A percentile compares a stretch with the other conserved stretches of the same genome.
Conservation (phyloP, 64 coral and sea anemone species). For the Platygyra sinensis region DNA sequence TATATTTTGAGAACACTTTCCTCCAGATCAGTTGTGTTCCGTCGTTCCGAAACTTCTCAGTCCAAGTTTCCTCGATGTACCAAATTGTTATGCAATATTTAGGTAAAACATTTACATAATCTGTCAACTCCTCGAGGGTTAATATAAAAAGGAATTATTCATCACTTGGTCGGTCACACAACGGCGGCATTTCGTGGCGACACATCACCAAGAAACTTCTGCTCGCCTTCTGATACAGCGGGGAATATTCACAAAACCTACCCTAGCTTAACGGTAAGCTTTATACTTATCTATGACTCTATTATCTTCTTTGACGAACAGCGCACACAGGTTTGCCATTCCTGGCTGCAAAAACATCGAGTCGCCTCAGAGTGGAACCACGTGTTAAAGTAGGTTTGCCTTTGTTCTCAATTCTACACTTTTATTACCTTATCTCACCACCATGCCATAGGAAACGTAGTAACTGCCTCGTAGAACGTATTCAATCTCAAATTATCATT, state of each 20-base stretch:
- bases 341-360: background rate
- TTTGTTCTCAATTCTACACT: background rate
- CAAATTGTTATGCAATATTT: background rate
- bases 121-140: background rate
- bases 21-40: background rate
- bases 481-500: background rate
- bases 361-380: background rate
- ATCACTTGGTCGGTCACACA: background rate
- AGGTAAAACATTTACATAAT: background rate
- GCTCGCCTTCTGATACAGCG: background rate
- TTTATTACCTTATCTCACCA: background rate
- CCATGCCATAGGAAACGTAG: background rate
- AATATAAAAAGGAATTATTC: background rate
- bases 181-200: background rate
- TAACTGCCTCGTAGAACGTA: no score
- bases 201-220: no score
- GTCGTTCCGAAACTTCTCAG: background rate
- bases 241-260: background rate
- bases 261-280: background rate
- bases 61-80: background rate
- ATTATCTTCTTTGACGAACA: background rate
- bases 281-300: background rate
- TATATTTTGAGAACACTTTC: no score
- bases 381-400: background rate
- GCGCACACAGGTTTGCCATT: no score